Percentiles rank a stretch among this genome's conserved stretches.
phyloP scores from a whole-genome alignment of 2,888 invertebrate species.

The Lepidochitona cinerea region DNA sequence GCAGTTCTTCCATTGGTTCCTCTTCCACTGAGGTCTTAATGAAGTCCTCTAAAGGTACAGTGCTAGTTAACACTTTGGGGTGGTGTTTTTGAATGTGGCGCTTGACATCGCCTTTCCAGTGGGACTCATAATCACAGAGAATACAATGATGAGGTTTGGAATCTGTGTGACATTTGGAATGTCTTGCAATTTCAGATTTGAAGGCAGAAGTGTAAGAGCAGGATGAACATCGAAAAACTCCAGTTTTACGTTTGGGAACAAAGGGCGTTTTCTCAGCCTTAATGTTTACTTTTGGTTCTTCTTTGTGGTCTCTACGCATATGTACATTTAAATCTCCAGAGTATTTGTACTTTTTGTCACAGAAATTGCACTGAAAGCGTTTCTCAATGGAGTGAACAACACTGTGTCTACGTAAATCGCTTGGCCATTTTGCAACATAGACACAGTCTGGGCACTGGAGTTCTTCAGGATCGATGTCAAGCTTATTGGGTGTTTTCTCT shows the following conservation, averaged over 20 bases:
- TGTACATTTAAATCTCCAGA: conserved; percentile 81
- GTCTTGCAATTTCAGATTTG: conserved; percentile 72
- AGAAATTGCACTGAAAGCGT: conserved; percentile 72
- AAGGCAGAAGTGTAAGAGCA: conserved; percentile 73
- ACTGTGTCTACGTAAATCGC: conserved; percentile 67
- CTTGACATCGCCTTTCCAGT: conserved; percentile 73
- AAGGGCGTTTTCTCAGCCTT: conserved; percentile 48
- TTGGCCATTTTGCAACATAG: conserved; percentile 69
- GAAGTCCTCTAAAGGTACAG: conserved; percentile 44
- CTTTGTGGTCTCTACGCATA: conserved; percentile 77
- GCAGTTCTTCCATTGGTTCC: neutral
- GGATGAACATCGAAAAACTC: conserved; percentile 77
- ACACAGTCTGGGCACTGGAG: conserved; percentile 67
- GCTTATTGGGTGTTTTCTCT: neutral
- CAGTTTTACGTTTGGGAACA: conserved; percentile 45
- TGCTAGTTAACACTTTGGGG: conserved; percentile 49
- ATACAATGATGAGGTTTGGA: conserved; percentile 71
- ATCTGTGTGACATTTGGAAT: conserved; percentile 70
- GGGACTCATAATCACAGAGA: conserved; percentile 71
- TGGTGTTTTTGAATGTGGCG: conserved; percentile 73
- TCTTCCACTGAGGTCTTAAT: conserved; percentile 22
- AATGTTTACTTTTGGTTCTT: conserved; percentile 54
- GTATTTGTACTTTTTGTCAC: conserved; percentile 83
- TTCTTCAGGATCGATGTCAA: neutral
- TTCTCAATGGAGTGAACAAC: conserved; percentile 67